Percentiles rank a stretch among this genome's conserved stretches.
Conservation (phyloP, 2,113 vertebrate species). For the Harpagus bidentatus region DNA sequence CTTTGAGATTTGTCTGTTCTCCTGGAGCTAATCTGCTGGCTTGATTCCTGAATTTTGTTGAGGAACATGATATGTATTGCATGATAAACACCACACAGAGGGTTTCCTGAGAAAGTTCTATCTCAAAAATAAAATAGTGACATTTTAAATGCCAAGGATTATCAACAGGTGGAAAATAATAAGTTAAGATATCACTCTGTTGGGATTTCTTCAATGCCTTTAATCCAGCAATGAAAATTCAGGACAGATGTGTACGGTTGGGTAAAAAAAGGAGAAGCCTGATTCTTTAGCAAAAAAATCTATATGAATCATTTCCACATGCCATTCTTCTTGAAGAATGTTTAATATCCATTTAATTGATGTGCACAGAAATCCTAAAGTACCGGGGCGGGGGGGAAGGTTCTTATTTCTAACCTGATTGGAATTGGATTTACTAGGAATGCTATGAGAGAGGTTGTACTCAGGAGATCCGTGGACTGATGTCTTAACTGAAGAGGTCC, state of each 20-base stretch:
- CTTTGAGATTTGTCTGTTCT: constrained; percentile 53
- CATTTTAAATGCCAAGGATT: constrained; percentile 25
- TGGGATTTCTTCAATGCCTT: constrained; percentile 2
- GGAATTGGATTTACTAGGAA: background rate
- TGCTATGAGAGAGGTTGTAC: background rate
- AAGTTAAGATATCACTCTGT: background rate
- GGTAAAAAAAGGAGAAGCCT: background rate
- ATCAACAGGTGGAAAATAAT: constrained; percentile 31
- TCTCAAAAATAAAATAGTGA: constrained; percentile 5
- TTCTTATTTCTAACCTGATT: background rate
- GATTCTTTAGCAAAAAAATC: background rate
- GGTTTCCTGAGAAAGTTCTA: background rate
- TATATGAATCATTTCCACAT: background rate
- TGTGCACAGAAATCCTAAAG: background rate
- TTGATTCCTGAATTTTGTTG: constrained; percentile 41
- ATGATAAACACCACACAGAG: constrained; percentile 13
- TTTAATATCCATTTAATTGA: background rate
- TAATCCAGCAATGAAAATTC: constrained; percentile 3
- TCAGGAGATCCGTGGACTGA: background rate
- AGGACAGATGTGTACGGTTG: background rate
- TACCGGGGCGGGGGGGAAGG: rapidly evolving
- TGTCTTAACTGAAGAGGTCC: background rate
- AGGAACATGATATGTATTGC: constrained; percentile 36
- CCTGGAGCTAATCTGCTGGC: constrained; percentile 49
- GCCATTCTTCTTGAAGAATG: background rate